Conservation (phyloP, 2,797 vertebrate species). For the Tapirus indicus region DNA sequence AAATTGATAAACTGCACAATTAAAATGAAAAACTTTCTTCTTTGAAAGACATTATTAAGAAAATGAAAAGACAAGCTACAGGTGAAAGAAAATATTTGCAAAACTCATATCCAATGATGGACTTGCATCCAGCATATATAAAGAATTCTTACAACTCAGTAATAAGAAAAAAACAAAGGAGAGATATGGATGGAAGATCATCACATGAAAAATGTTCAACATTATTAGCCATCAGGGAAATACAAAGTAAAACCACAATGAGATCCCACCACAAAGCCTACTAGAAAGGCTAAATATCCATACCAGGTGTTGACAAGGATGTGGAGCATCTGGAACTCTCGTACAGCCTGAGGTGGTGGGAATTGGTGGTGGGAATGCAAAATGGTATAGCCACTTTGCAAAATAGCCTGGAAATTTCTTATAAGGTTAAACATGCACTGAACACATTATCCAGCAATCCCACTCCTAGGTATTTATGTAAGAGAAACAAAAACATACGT, state of each 20-base stretch:
- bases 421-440: neutral
- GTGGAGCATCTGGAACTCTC: neutral
- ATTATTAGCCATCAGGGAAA: neutral
- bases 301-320: neutral
- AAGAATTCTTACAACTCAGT: neutral
- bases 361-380: neutral
- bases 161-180: neutral
- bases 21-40: neutral
- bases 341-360: neutral
- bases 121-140: neutral
- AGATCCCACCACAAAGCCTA: neutral
- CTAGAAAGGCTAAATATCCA: neutral
- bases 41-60: neutral
- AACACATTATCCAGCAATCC: neutral
- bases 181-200: neutral
- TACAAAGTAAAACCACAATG: neutral
- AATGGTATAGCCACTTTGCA: neutral
- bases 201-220: neutral
- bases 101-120: neutral
- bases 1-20: neutral
- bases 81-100: neutral
- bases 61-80: neutral
- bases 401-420: neutral
- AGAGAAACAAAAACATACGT: neutral
- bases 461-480: neutral